Evolutionary conservation across 1,140 invertebrate genomes (phyloP), one percentile per base, ranked within the genome.

Genomic region (Micrasema minimum): DNA sequence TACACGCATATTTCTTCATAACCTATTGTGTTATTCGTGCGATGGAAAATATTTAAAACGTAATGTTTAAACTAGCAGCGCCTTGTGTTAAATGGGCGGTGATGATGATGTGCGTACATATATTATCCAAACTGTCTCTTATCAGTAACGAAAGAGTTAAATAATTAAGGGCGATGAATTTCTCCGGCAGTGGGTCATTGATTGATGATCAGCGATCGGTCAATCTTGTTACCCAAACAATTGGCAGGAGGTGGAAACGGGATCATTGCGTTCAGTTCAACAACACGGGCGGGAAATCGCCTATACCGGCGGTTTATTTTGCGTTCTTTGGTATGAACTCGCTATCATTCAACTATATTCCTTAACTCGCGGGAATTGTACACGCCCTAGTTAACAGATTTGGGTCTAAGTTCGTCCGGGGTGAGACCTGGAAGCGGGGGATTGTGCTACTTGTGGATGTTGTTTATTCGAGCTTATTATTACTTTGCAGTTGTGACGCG

Each of bases 241-340:
- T 31, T 43, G 18, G 18, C 16, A 10, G 38, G 38, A 46, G 43
- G 55, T 22, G 46, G n/a, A 45, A 6, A 11, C 59, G n/a, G 22
- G 41, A 43, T 23, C 57, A 35, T 61, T 61, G 57, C n/a, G 18
- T 18, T 43, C 59, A 46, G 59, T 64, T 64, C 59, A 64, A 12
- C 22, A 46, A 26, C 59, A 31, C 59, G 41, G 23, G 23, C 12
- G 18, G 59, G 59, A 31, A 14, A 38, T 46, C 20, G 3, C 3
- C 26, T 31, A 4, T 7, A 31, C 26, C 22, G 22, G 43, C 23
- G 43, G n/a, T 14, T 45, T 46, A 35, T 41, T 7, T 10, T 12
- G 55, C 62, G 53, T 74, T 67, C 70, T 70, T 74, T 74, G 62
- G 51, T 37, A 57, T 69, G 57, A 70, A 69, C 66, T 70, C 57